A percentile compares a stretch with the other conserved stretches of the same genome.
These are phyloP conservation scores for Brachionus manjavacas DNA, from an alignment of 1,140 invertebrate genomes.

Conservation along the genomic window DNA sequence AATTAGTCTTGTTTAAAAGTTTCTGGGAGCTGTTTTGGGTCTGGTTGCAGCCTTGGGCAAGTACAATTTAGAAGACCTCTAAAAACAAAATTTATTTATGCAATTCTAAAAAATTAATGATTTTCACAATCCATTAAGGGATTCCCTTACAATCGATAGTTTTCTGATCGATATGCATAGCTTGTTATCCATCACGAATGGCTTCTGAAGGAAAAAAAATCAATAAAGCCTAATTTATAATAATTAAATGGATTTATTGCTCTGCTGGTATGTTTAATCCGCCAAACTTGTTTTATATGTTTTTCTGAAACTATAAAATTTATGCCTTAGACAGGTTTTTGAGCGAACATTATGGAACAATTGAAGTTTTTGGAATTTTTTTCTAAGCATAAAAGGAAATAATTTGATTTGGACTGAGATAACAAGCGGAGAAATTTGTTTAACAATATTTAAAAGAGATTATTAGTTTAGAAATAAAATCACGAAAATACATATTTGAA, in stretches of 20 bases:
- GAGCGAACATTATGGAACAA: background rate
- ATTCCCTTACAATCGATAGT: background rate
- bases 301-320: background rate
- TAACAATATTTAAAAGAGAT: background rate
- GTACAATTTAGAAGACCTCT: background rate
- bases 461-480: background rate
- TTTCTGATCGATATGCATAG: background rate
- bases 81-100: background rate
- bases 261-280: background rate
- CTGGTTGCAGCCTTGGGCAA: background rate
- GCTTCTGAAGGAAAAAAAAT: background rate
- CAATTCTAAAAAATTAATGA: background rate
- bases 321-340: background rate
- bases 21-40: background rate
- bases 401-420: background rate
- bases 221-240: background rate
- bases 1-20: background rate
- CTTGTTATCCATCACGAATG: background rate
- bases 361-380: background rate
- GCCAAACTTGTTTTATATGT: background rate
- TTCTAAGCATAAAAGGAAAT: background rate
- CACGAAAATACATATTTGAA: background rate
- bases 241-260: background rate
- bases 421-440: background rate
- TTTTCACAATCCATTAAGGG: background rate